Percentiles rank a stretch among this genome's conserved stretches.
These are phyloP conservation scores for Hestina assimilis DNA, from an alignment of 1,140 invertebrate genomes.

Conservation along the genomic window DNA sequence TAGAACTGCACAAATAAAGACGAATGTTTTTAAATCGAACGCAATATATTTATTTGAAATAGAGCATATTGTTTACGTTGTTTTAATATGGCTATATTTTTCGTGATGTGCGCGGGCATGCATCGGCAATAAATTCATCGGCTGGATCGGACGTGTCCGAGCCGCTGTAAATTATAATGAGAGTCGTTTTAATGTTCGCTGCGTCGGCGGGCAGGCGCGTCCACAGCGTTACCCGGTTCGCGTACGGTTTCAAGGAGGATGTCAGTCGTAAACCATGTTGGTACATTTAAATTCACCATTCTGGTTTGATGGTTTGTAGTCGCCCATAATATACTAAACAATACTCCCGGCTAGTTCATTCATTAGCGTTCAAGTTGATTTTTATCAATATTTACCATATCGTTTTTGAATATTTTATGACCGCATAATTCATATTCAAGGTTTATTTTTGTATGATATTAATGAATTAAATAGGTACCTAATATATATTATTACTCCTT, in stretches of 20 bases:
- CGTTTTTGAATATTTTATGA: too few relatives aligned
- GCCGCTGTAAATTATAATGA: slow-evolving; percentile 71
- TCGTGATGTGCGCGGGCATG: slow-evolving; percentile 46
- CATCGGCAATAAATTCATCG: slow-evolving; percentile 67
- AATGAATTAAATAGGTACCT: too few relatives aligned
- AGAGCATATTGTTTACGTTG: slow-evolving; percentile 34
- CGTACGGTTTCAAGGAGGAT: slow-evolving; percentile 61
- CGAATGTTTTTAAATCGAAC: slow-evolving; percentile 13
- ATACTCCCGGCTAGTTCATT: too few relatives aligned
- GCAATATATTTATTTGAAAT: slow-evolving; percentile 21
- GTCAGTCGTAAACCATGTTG: slow-evolving; percentile 64
- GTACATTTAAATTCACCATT: slow-evolving; percentile 70
- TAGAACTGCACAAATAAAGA: slow-evolving; percentile 79
- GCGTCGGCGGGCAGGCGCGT: slow-evolving; percentile 31
- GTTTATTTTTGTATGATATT: too few relatives aligned
- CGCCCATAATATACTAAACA: slow-evolving; percentile 31
- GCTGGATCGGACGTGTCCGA: slow-evolving; percentile 48
- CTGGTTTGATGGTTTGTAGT: slow-evolving; percentile 54
- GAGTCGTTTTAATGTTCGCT: slow-evolving; percentile 54
- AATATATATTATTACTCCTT: too few relatives aligned
- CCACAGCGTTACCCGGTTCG: slow-evolving; percentile 30
- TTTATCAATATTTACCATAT: too few relatives aligned
- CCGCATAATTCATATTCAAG: too few relatives aligned
- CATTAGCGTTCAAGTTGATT: too few relatives aligned
- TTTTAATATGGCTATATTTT: slow-evolving; percentile 61